These are phyloP conservation scores for Antidorcas marsupialis DNA, from an alignment of 2,113 vertebrate species.

Conservation along the genomic window DNA sequence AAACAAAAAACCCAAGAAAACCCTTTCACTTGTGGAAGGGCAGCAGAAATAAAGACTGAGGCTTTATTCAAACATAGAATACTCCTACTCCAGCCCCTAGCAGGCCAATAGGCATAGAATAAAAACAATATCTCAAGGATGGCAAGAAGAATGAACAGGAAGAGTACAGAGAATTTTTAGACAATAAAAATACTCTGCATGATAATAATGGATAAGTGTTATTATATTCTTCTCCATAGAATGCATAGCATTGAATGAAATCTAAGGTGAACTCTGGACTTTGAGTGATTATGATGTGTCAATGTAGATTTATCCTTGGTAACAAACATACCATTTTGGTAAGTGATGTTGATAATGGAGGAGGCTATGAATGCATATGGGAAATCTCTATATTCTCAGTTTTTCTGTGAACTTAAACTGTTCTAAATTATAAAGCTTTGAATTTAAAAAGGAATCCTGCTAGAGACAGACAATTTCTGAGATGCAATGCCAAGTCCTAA, in stretches of 20 bases:
- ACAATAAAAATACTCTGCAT: neutral
- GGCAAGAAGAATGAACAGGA: neutral
- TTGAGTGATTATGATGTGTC: neutral
- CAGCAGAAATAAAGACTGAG: neutral
- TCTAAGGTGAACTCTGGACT: neutral
- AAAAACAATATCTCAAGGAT: neutral
- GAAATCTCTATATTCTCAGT: neutral
- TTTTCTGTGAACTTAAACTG: neutral
- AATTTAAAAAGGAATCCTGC: neutral
- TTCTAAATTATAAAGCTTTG: neutral
- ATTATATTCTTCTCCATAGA: neutral
- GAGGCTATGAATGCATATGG: neutral
- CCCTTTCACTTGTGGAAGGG: neutral
- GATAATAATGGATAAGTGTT: neutral
- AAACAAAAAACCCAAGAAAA: fast-evolving
- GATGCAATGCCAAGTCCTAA: neutral
- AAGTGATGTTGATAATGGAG: neutral
- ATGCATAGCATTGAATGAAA: neutral
- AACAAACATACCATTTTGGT: neutral
- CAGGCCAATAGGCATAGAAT: neutral
- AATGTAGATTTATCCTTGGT: neutral
- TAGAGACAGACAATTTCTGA: neutral
- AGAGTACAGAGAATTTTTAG: neutral
- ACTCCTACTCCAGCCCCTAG: fast-evolving
- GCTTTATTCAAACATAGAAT: neutral